Percentiles rank a stretch among this genome's conserved stretches.
phyloP scores from a whole-genome alignment of 2,888 invertebrate genomes.

The Pseudococcus viburni region DNA sequence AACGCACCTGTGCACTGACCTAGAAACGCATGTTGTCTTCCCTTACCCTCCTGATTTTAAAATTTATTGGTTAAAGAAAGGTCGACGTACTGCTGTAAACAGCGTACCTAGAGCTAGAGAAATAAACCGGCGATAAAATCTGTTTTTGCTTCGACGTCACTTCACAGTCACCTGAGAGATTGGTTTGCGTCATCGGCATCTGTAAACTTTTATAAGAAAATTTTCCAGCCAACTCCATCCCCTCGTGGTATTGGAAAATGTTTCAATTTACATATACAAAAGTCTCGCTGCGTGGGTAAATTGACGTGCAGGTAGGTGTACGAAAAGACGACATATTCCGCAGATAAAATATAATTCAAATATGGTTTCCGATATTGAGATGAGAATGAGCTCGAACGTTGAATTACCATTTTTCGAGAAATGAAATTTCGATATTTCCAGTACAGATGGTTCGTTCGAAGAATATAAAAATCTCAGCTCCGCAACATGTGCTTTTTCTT shows the following conservation, averaged over 20 bases:
- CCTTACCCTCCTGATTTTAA: background rate
- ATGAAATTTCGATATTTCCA: too few relatives aligned
- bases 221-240: background rate
- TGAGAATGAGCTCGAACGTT: too few relatives aligned
- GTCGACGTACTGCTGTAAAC: background rate
- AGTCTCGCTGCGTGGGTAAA: too few relatives aligned
- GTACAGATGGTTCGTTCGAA: too few relatives aligned
- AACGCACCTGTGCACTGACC: constrained; percentile 25
- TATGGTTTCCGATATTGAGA: too few relatives aligned
- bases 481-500: too few relatives aligned
- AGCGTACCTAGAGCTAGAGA: background rate
- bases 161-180: background rate
- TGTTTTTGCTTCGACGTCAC: background rate
- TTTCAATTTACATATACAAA: background rate
- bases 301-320: too few relatives aligned
- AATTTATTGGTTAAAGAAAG: background rate
- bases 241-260: background rate
- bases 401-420: too few relatives aligned
- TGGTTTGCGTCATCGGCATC: background rate
- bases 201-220: background rate
- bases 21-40: background rate
- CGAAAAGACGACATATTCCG: too few relatives aligned
- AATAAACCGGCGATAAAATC: background rate
- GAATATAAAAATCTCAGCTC: too few relatives aligned
- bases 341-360: too few relatives aligned